A percentile compares a stretch with the other conserved stretches of the same genome.
Evolutionary conservation across 2,888 invertebrate genomes (phyloP).

Genomic region (Eristalinus sepulchralis): DNA sequence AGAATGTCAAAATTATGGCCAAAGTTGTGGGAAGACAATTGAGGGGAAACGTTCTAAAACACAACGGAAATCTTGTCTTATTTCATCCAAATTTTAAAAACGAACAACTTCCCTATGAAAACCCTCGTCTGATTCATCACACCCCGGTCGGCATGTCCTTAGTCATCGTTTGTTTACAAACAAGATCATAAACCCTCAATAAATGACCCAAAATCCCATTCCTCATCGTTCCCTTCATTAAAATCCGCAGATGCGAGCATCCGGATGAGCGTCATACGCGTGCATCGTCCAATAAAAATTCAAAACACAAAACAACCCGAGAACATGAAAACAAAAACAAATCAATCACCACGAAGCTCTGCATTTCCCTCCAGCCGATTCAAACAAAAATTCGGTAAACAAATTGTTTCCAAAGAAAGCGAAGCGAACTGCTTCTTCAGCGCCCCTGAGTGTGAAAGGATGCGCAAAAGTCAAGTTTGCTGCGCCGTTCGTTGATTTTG

Average conservation of each 20-base stretch:
- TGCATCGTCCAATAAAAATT: not conserved
- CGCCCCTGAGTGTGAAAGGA: conserved; percentile 15
- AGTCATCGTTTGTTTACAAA: not conserved
- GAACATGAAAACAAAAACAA: not conserved
- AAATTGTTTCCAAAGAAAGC: conserved; percentile 8
- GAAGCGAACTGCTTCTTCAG: not conserved
- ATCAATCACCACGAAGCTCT: conserved; percentile 7
- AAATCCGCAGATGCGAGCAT: not conserved
- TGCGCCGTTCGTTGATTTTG: not conserved
- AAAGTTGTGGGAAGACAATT: too few species aligned
- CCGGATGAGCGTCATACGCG: not conserved
- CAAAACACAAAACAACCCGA: not conserved
- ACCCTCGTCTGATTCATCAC: not conserved
- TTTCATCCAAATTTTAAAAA: not conserved
- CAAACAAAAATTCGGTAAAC: conserved; percentile 15
- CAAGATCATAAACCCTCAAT: not conserved
- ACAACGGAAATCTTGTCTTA: too few species aligned
- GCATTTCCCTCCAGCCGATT: conserved; percentile 7
- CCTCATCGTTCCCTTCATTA: not conserved
- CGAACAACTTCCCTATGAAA: not conserved
- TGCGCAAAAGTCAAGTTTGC: conserved; percentile 19
- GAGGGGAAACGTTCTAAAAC: too few species aligned
- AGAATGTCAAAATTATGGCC: too few species aligned
- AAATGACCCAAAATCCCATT: not conserved
- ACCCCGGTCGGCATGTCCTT: not conserved